phyloP scores from a whole-genome alignment of 2,888 invertebrate genomes.

The Eumacrocentrus americanus region DNA sequence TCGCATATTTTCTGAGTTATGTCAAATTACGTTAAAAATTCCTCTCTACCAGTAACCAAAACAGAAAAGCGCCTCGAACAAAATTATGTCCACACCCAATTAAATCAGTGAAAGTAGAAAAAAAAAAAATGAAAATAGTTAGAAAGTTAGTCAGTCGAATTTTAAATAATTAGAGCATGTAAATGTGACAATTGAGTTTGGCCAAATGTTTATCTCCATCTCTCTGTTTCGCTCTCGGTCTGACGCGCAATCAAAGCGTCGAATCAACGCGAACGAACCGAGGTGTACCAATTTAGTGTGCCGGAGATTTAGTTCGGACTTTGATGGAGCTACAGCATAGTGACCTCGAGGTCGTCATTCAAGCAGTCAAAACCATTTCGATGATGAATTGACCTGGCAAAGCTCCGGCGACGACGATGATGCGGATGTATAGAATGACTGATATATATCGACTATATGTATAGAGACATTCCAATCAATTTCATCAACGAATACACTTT shows the following conservation, averaged over 20 bases:
- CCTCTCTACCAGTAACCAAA: no score
- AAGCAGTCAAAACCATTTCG: neutral
- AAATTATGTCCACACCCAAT: no score
- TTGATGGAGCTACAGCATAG: neutral
- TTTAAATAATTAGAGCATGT: neutral
- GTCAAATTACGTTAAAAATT: no score
- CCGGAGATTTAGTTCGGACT: neutral
- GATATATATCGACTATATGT: neutral
- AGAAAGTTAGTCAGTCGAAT: neutral
- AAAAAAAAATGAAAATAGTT: neutral
- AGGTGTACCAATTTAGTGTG: slow-evolving; percentile 1
- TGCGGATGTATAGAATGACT: slow-evolving; percentile 20
- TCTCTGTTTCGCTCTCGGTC: neutral
- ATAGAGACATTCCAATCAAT: neutral
- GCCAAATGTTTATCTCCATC: slow-evolving; percentile 4
- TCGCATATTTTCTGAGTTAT: no score
- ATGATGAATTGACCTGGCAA: neutral
- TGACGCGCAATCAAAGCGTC: slow-evolving; percentile 1
- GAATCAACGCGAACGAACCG: slow-evolving; percentile 8
- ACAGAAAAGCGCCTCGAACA: no score
- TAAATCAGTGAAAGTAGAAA: neutral
- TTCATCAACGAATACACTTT: neutral
- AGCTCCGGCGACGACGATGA: slow-evolving; percentile 14
- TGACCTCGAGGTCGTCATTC: neutral
- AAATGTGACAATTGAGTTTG: neutral